Evolutionary conservation across 2,797 vertebrate genomes (phyloP).

Genomic region (Girardinus metallicus): DNA sequence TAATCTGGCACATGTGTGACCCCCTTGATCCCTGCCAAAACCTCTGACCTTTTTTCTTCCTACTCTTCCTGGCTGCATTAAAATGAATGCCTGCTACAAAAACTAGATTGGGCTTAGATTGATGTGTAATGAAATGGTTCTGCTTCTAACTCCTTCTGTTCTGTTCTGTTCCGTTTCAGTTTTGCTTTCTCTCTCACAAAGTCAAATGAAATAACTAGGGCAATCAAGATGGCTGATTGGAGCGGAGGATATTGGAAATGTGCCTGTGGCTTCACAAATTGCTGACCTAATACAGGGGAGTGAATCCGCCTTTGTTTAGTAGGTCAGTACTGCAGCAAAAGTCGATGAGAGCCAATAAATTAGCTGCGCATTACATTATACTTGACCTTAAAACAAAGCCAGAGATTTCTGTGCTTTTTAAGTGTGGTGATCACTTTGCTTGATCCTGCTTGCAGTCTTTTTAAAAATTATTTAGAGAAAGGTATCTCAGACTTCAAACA

Average conservation of each 20-base stretch:
- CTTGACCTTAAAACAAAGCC: constrained; percentile 66
- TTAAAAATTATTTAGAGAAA: constrained; percentile 37
- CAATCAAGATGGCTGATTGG: constrained; percentile 73
- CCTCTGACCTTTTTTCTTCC: constrained; percentile 63
- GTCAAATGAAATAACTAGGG: constrained; percentile 72
- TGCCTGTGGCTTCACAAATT: constrained; percentile 73
- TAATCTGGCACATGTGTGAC: constrained; percentile 59
- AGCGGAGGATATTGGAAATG: constrained; percentile 74
- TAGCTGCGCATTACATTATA: constrained; percentile 68
- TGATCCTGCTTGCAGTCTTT: constrained; percentile 30
- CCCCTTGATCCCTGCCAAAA: constrained; percentile 19
- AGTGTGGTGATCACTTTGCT: constrained; percentile 30
- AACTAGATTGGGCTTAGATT: constrained; percentile 62
- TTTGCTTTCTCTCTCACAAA: constrained; percentile 38
- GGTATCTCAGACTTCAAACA: neutral
- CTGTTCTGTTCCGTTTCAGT: constrained; percentile 46
- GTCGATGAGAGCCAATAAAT: constrained; percentile 63
- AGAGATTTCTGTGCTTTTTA: constrained; percentile 31
- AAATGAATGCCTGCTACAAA: constrained; percentile 63
- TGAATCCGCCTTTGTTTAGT: constrained; percentile 69
- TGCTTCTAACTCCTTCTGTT: constrained; percentile 39
- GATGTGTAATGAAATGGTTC: constrained; percentile 56
- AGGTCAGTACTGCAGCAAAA: constrained; percentile 68
- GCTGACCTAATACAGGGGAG: constrained; percentile 70
- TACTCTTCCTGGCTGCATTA: constrained; percentile 59